These are phyloP conservation scores for Trichacis sp. DNA, from an alignment of 2,888 invertebrate genomes.

Conservation along the genomic window DNA sequence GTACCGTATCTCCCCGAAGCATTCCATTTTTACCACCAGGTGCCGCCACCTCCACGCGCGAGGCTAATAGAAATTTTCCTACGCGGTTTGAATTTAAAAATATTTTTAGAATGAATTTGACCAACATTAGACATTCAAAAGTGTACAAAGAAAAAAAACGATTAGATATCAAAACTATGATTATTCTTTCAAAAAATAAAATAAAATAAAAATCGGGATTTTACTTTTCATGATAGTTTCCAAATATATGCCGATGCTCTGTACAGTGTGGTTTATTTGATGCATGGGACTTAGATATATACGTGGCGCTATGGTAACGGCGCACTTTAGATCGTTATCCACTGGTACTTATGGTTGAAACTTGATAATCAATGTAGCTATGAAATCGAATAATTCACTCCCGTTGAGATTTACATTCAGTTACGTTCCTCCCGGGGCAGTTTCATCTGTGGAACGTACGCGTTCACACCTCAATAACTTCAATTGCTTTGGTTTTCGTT, in stretches of 20 bases:
- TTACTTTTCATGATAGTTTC: too few relatives aligned
- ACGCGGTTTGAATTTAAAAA: too few relatives aligned
- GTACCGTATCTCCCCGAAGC: too few relatives aligned
- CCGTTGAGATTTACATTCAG: conserved; percentile 18
- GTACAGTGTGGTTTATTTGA: conserved; percentile 19
- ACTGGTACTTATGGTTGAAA: conserved; percentile 27
- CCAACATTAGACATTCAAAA: too few relatives aligned
- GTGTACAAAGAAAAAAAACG: too few relatives aligned
- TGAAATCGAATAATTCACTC: conserved; percentile 32
- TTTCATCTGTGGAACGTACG: conserved; percentile 17
- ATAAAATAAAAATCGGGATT: too few relatives aligned
- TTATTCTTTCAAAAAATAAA: too few relatives aligned
- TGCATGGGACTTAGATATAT: conserved; percentile 18
- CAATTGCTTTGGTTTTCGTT: conserved; percentile 11
- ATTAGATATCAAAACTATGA: too few relatives aligned
- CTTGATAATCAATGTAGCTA: conserved; percentile 36
- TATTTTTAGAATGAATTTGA: too few relatives aligned
- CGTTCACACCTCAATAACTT: conserved; percentile 7
- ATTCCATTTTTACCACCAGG: too few relatives aligned
- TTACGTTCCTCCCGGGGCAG: conserved; percentile 23
- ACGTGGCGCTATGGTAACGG: conserved; percentile 15
- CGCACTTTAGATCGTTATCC: conserved; percentile 31
- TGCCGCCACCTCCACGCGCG: too few relatives aligned
- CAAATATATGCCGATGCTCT: conserved; percentile 16
- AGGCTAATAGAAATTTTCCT: too few relatives aligned